Conservation (phyloP, 2,113 vertebrate genomes). For the Zingel zingel region DNA sequence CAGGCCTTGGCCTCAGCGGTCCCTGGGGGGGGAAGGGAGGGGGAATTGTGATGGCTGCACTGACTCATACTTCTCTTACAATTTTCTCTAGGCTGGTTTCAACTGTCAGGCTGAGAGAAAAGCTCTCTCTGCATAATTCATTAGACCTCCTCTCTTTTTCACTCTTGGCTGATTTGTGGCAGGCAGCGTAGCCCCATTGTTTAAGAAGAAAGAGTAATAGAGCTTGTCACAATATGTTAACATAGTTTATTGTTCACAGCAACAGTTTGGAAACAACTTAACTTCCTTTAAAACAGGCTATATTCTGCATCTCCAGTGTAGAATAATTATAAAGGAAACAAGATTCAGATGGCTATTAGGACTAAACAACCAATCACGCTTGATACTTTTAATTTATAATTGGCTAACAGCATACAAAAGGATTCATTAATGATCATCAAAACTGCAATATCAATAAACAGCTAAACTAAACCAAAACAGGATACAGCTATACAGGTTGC, state of each 20-base stretch:
- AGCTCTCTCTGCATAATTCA: slow-evolving; percentile 83
- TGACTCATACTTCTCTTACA: slow-evolving; percentile 81
- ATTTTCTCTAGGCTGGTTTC: slow-evolving; percentile 80
- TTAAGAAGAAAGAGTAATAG: slow-evolving; percentile 77
- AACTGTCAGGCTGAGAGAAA: slow-evolving; percentile 77
- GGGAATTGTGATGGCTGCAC: slow-evolving; percentile 81
- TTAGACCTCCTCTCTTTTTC: slow-evolving; percentile 76
- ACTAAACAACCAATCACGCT: slow-evolving; percentile 36
- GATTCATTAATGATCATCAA: slow-evolving; percentile 33
- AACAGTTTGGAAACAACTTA: slow-evolving; percentile 77
- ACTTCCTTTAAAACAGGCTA: slow-evolving; percentile 58
- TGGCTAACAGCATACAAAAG: slow-evolving; percentile 28
- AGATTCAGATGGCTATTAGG: slow-evolving; percentile 36
- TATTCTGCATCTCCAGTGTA: slow-evolving; percentile 20
- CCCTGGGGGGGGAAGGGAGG: slow-evolving; percentile 71
- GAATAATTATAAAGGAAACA: slow-evolving; percentile 50
- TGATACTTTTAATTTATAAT: slow-evolving; percentile 38
- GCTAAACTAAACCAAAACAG: slow-evolving; percentile 20
- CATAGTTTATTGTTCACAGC: slow-evolving; percentile 74
- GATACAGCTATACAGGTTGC: slow-evolving; percentile 35
- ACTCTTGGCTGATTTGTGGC: slow-evolving; percentile 69
- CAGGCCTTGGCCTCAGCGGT: slow-evolving; percentile 80
- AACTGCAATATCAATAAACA: slow-evolving; percentile 21
- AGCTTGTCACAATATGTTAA: slow-evolving; percentile 80
- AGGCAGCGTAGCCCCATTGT: slow-evolving; percentile 69